Evolutionary conservation across 2,113 vertebrate genomes (phyloP).

Genomic region (Microtus richardsoni): DNA sequence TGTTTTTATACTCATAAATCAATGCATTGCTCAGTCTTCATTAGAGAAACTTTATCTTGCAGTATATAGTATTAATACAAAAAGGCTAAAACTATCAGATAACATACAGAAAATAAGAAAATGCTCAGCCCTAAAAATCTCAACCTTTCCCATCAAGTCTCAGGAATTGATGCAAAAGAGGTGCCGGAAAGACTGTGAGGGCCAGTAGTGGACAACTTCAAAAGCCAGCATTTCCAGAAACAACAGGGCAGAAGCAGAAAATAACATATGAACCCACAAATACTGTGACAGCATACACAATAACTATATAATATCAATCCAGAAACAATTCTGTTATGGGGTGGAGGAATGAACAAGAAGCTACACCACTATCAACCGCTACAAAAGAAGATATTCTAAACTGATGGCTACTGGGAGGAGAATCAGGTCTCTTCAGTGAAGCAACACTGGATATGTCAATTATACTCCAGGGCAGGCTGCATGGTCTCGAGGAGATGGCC

Average conservation of each 20-base stretch:
- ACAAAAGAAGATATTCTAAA: not conserved
- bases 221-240: not conserved
- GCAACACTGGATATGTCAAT: not conserved
- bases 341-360: not conserved
- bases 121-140: not conserved
- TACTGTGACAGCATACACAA: not conserved
- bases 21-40: not conserved
- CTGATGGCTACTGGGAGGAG: not conserved
- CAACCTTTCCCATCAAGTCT: not conserved
- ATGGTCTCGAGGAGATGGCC: fast-evolving
- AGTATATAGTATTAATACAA: not conserved
- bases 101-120: not conserved
- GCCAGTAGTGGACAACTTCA: not conserved
- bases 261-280: not conserved
- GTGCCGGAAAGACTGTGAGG: not conserved
- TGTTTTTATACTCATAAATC: not conserved
- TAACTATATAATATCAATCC: not conserved
- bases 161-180: no score
- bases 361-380: no score
- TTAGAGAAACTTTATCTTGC: not conserved
- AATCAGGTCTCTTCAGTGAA: not conserved
- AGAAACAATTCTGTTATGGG: not conserved
- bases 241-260: not conserved
- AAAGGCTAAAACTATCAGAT: not conserved
- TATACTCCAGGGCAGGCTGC: not conserved